phyloP scores from a whole-genome alignment of 2,113 vertebrate species.

The Eubucco bourcierii region DNA sequence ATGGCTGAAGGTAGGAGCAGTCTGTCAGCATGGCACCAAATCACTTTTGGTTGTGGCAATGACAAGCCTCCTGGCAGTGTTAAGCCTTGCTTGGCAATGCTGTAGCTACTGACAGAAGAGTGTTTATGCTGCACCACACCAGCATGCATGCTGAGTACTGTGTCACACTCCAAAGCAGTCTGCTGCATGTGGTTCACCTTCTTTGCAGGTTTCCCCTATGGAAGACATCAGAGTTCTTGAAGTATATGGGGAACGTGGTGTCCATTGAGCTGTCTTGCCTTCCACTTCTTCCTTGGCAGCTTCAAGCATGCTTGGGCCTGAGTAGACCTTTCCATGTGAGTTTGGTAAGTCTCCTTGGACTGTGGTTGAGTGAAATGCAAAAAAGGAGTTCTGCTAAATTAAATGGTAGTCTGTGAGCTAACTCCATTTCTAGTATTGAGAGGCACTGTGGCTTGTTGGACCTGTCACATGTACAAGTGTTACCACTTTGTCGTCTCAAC shows the following conservation, averaged over 20 bases:
- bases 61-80: background rate
- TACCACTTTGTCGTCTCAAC: background rate
- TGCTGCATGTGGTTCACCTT: no score
- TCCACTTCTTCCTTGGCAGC: background rate
- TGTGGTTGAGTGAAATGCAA: background rate
- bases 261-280: background rate
- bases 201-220: background rate
- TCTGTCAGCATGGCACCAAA: background rate
- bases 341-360: background rate
- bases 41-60: fast-evolving
- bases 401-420: background rate
- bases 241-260: fast-evolving
- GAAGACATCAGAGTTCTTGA: background rate
- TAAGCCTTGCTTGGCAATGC: background rate
- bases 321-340: background rate
- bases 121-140: fast-evolving
- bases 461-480: background rate
- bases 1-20: background rate
- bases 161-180: background rate
- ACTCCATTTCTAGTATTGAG: background rate
- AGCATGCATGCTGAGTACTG: background rate
- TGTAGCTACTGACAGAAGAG: fast-evolving
- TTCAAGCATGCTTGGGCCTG: background rate
- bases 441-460: background rate
- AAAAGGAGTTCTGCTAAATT: background rate